Base-by-base conservation (phyloP, 2,888 invertebrate species). In the Drosophila fulvimacula region DNA sequence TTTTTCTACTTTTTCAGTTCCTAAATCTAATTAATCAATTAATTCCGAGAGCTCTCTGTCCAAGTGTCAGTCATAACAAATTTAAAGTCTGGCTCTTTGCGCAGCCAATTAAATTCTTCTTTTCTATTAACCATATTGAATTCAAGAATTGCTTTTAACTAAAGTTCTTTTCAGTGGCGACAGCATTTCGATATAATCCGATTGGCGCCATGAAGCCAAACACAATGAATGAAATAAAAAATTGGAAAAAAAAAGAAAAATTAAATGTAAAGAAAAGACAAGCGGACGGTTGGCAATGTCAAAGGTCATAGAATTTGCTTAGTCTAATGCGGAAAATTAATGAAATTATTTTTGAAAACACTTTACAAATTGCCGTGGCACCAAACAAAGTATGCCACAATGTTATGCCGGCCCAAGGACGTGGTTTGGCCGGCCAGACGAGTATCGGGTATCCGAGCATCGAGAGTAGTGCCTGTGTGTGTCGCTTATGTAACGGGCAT, bases 311-410 rank as follows among this genome's bases (percentile, higher is more conserved):
- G 59, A 64, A 76, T 76, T 76, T 76, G 69, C 52, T 69, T 75
- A 64, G 27, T 46, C 46, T 51, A 76, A 76, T 66, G 69, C 73
- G 36, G 36, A 41, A 76, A 74, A 75, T 72, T 72, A 78, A 72
- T 61, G 61, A 77, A 78, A 77, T 75, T 66, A 77, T 73, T 59
- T 72, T 49, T 56, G 41, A 72, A 77, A 69, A 75, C 77, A 77
- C 68, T 77, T 77, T 63, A 68, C 64, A 59, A 76, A 74, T 74
- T 62, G 53, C 30, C 46, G 53, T n/a, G 49, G 36, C 52, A 52
- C 53, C 42, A 5, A 34, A 9, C 15, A 44, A 55, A 67, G 66
- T 56, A 68, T 55, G 61, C 52, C 69, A 38, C 52, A 69, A 59
- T 53, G 57, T 73, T 71, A 9, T 56, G 32, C 49, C 19, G 27